Base-by-base conservation (phyloP, 2,113 vertebrate species). In the Hydropotes inermis region DNA sequence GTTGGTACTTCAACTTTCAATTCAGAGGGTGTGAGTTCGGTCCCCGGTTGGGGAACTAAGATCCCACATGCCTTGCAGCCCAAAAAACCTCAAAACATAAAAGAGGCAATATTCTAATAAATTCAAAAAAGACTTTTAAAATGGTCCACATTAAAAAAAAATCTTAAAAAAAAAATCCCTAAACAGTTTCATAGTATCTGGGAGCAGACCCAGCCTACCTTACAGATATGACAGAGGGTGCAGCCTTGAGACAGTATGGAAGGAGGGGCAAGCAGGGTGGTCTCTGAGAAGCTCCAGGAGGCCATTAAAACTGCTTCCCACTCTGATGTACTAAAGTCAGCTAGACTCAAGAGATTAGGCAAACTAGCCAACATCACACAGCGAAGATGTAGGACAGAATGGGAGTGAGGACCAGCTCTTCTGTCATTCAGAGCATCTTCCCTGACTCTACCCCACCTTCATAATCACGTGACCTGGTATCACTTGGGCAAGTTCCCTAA, bases 361-460 rank as follows among this genome's bases (percentile, higher is more conserved):
- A 60, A 43, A 28, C 50, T 70, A 39, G 30, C 86, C 87, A 98
- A 95, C 54, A 93, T 87, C 95, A 95, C 50, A 81, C 8, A 95
- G 52, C 84, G 89, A 83, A 89, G 60, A 81, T 21, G 19, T 5
- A 30, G 43, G 54, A 33, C 81, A 64, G 93, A 95, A 33, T 10
- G 33, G 28, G 17, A 57, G 85, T 95, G 78, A 97, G 87, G 96
- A 52, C 25, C 88, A 91, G 78, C 82, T 50, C 88, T 96, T 94
- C 95, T 27, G 2, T 58, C 39, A 84, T 21, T 7, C 1, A 17
- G 52, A 52, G 76, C 43, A 36, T 2, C 76, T 55, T 91, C 13
- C 9, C 4, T 47, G 39, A 27, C n/a, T 92, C 1, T 27, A n/a
- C n/a, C 25, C 14, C 28, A 0, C n/a, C 47, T 54, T 79, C 45